phyloP scores from a whole-genome alignment of 2,888 invertebrate species.

The Archips crataeganus region DNA sequence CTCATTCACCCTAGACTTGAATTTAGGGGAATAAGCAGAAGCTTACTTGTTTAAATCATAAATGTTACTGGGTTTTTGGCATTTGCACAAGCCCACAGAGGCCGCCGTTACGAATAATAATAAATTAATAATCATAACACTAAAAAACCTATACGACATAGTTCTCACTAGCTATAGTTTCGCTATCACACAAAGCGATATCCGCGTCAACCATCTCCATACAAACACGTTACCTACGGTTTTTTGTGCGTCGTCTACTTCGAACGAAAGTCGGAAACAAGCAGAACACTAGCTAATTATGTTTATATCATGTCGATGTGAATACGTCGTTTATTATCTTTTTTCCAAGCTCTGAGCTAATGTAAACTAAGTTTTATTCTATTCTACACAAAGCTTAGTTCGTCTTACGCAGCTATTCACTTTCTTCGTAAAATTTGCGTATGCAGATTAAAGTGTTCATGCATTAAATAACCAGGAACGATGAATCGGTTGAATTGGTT shows the following conservation, averaged over 20 bases:
- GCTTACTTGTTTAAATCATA: too few species aligned
- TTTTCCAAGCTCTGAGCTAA: slow-evolving; percentile 6
- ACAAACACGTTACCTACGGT: slow-evolving; percentile 12
- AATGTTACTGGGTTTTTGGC: too few species aligned
- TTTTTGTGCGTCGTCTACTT: slow-evolving; percentile 29
- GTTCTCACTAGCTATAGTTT: not conserved
- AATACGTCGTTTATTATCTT: slow-evolving; percentile 33
- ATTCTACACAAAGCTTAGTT: slow-evolving; percentile 24
- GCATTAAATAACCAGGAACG: slow-evolving; percentile 1
- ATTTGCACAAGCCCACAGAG: too few species aligned
- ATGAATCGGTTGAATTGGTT: not conserved
- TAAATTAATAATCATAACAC: too few species aligned
- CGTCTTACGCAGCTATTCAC: slow-evolving; percentile 5
- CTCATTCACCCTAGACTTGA: too few species aligned
- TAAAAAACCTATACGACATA: not conserved
- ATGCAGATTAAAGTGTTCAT: not conserved
- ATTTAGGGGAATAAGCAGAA: too few species aligned
- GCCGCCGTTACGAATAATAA: too few species aligned
- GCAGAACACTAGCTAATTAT: slow-evolving; percentile 30
- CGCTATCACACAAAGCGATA: not conserved
- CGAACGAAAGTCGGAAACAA: slow-evolving; percentile 40
- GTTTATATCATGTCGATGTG: slow-evolving; percentile 36
- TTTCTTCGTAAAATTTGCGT: slow-evolving; percentile 28
- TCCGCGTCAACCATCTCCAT: not conserved
- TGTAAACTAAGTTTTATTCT: slow-evolving; percentile 19